These are phyloP conservation scores for Minunthozetes semirufus DNA, from an alignment of 2,888 invertebrate genomes.

Conservation along the genomic window DNA sequence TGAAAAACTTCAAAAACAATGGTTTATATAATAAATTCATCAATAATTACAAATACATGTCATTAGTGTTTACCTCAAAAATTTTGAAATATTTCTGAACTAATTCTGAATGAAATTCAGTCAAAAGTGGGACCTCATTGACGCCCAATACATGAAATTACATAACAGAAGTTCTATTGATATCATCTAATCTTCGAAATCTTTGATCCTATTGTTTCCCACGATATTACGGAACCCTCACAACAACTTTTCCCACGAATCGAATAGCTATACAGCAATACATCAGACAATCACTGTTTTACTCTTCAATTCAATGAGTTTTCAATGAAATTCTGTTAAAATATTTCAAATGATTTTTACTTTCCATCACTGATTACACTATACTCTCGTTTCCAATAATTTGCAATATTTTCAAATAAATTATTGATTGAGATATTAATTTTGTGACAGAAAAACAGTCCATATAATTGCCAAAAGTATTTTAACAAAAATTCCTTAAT, in stretches of 20 bases:
- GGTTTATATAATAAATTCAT: too few relatives aligned
- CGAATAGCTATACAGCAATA: constrained; percentile 9
- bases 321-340: neutral
- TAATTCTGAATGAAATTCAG: neutral
- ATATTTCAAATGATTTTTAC: neutral
- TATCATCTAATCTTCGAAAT: constrained; percentile 27
- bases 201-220: constrained; percentile 32
- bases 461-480: neutral
- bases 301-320: neutral
- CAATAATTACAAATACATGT: too few relatives aligned
- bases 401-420: neutral
- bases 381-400: neutral
- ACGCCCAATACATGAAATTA: constrained; percentile 10
- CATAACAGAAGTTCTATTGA: constrained; percentile 15
- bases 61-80: too few relatives aligned
- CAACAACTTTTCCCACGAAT: constrained; percentile 28
- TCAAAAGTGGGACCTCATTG: constrained; percentile 12
- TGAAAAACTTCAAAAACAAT: too few relatives aligned
- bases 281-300: constrained; percentile 13
- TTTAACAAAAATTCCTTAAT: neutral
- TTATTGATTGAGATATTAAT: neutral
- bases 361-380: neutral
- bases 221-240: neutral
- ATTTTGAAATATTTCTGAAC: too few relatives aligned
- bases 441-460: neutral